Evolutionary conservation across 64 coral and sea anemone species (phyloP), one percentile per base, ranked within the genome.

Genomic region (Porites lutea): DNA sequence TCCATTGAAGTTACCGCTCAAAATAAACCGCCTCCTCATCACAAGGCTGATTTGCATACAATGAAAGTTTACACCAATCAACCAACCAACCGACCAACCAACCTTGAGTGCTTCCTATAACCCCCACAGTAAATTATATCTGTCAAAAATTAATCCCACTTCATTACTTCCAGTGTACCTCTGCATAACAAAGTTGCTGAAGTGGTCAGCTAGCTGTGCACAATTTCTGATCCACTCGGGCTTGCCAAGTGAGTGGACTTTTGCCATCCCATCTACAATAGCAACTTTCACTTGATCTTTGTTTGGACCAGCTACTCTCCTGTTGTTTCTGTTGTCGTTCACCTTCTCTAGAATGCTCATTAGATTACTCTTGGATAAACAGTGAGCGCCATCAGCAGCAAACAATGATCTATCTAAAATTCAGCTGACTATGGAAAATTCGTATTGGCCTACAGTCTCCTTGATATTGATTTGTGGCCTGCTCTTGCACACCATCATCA

Each of bases 201-300:
- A 88, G 44, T 88, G 23, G 16, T 88, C 72, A 0, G 86, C 86
- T 77, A 75, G 54, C 48, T 88, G 86, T 37, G 86, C 86, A 20
- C 10, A 88, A 57, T 62, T 88, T 57, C 48, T 88, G 19, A 88
- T 12, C 72, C 71, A 88, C 3, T 76, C 54, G 59, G 70, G 86
- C 44, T 88, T 88, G 52, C 60, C 52, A 45, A 88, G 71, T 11
- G 13, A 75, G 37, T 76, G 86, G 5, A 88, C 43, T 57, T 76
- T 54, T 76, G 71, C 71, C 71, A 88, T 88, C 46, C n/a, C 68
- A 23, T 71, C 68, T 27, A 71, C 12, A 22, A 22, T 48, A 45
- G 3, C 48, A 14, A 74, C 71, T 74, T 74, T 74, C 18, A 80
- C 37, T 55, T 18, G 51, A 43, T 37, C 27, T 37, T 37, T 37